Percentiles rank a stretch among this genome's conserved stretches.
These are phyloP conservation scores for Camelus bactrianus DNA, from an alignment of 2,113 vertebrate genomes.

Conservation along the genomic window DNA sequence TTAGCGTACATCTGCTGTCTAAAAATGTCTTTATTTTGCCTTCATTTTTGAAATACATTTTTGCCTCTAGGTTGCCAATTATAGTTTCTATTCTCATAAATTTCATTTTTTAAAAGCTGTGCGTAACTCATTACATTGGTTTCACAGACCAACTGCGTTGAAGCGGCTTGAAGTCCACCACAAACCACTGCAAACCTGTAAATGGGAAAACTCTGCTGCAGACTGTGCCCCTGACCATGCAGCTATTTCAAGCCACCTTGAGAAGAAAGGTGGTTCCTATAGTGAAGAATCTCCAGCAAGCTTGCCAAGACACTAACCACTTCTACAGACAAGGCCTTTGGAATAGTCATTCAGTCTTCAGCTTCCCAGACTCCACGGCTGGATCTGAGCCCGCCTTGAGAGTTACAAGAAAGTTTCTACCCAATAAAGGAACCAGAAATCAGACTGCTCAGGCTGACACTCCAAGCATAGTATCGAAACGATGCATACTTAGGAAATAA, in stretches of 20 bases:
- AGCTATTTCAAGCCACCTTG: neutral
- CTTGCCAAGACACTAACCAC: neutral
- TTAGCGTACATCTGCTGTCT: constrained; percentile 16
- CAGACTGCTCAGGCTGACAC: neutral
- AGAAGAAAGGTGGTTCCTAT: neutral
- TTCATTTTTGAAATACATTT: constrained; percentile 45
- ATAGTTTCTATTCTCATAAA: neutral
- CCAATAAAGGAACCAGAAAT: constrained; percentile 13
- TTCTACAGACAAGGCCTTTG: neutral
- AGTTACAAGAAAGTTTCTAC: neutral
- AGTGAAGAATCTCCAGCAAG: neutral
- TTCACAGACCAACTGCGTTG: neutral
- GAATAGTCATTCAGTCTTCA: constrained; percentile 10
- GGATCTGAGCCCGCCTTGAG: neutral
- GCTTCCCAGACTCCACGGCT: neutral
- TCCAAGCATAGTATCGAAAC: neutral
- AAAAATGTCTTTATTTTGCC: constrained; percentile 31
- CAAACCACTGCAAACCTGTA: neutral
- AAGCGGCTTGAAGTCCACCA: neutral
- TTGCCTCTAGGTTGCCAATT: constrained; percentile 1
- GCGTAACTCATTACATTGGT: neutral
- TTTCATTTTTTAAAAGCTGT: constrained; percentile 42
- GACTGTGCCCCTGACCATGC: neutral
- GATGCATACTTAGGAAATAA: neutral
- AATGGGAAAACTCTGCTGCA: neutral